Conservation (phyloP, 2,888 invertebrate species). For the Aphodius sticticus region DNA sequence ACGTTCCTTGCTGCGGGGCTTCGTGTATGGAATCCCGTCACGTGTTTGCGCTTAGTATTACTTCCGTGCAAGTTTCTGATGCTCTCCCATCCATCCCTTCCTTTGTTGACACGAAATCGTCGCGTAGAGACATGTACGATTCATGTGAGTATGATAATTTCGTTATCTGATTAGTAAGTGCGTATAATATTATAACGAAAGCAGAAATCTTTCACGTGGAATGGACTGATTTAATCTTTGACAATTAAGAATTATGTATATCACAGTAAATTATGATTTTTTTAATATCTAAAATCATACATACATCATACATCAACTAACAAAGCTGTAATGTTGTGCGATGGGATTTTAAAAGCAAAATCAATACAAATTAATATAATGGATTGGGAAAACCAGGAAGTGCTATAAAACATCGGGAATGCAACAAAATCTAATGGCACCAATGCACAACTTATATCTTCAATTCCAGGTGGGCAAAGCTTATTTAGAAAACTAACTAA, state of each 20-base stretch:
- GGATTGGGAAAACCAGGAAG: too few relatives aligned
- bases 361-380: too few relatives aligned
- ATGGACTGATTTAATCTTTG: background rate
- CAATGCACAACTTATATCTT: too few relatives aligned
- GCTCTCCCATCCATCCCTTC: background rate
- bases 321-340: too few relatives aligned
- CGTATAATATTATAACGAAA: background rate
- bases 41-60: slow-evolving; percentile 13
- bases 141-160: background rate
- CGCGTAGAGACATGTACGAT: background rate
- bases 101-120: slow-evolving; percentile 4
- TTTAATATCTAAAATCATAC: too few relatives aligned
- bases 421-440: too few relatives aligned
- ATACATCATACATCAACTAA: too few relatives aligned
- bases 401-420: too few relatives aligned
- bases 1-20: slow-evolving; percentile 13
- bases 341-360: too few relatives aligned
- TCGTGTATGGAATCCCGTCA: slow-evolving; percentile 18
- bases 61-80: slow-evolving; percentile 4
- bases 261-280: background rate
- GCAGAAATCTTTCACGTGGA: background rate
- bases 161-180: background rate
- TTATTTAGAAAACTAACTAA: too few relatives aligned
- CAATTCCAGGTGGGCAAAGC: too few relatives aligned
- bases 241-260: background rate